phyloP scores from a whole-genome alignment of 2,888 invertebrate species.

The Antheraea yamamai region DNA sequence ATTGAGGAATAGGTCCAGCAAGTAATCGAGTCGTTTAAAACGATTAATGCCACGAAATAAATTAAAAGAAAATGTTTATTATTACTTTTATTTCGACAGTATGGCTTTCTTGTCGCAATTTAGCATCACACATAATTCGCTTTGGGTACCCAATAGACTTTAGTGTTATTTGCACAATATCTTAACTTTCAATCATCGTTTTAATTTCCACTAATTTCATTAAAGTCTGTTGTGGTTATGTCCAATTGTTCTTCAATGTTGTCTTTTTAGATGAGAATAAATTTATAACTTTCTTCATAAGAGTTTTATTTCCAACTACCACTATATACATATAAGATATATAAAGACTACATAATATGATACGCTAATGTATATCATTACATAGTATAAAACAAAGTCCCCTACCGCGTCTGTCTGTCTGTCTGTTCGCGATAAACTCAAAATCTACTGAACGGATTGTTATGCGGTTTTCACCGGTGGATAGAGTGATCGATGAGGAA shows the following conservation, averaged over 20 bases:
- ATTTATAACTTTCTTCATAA: slow-evolving; percentile 27
- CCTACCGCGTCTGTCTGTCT: no score
- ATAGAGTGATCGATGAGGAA: no score
- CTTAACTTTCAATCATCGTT: background rate
- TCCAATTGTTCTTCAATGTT: slow-evolving; percentile 16
- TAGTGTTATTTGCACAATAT: slow-evolving; percentile 5
- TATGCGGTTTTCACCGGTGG: no score
- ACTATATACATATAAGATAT: background rate
- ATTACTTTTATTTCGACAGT: background rate
- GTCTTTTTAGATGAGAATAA: slow-evolving; percentile 27
- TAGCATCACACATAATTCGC: background rate
- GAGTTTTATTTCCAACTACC: background rate
- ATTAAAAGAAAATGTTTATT: background rate
- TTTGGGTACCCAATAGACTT: background rate
- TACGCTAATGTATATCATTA: background rate
- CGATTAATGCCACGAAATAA: no score
- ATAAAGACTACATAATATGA: background rate
- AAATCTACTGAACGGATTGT: no score
- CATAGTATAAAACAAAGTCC: no score
- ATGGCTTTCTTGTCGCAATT: background rate
- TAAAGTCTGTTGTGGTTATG: background rate
- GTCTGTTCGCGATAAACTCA: no score
- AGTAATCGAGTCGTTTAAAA: no score
- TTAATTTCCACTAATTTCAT: slow-evolving; percentile 3
- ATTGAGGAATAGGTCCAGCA: no score